A percentile compares a stretch with the other conserved stretches of the same genome.
Conservation (phyloP, 2,888 invertebrate species). For the Osedax fenrisi region DNA sequence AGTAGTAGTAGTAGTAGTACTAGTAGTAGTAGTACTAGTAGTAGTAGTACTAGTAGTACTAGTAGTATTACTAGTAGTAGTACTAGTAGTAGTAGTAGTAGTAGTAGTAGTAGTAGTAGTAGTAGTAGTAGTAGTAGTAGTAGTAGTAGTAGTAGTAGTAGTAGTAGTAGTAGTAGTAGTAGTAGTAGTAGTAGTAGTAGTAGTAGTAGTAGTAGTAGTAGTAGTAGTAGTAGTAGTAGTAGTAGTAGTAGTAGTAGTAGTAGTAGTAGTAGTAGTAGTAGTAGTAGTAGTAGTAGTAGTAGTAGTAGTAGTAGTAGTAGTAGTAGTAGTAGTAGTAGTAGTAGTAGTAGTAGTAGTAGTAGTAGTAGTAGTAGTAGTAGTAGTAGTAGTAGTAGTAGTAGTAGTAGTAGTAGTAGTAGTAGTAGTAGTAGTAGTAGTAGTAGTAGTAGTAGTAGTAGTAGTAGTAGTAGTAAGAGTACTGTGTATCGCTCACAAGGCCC, state of each 20-base stretch:
- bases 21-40: neutral
- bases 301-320: neutral
- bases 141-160: neutral
- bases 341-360: neutral
- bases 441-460: slow-evolving; percentile 8
- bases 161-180: neutral
- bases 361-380: neutral
- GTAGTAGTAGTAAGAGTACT: too few relatives aligned
- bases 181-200: neutral
- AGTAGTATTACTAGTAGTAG: too few relatives aligned
- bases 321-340: slow-evolving; percentile 3
- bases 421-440: slow-evolving; percentile 10
- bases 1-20: neutral
- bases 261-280: slow-evolving; percentile 8
- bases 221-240: neutral
- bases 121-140: neutral
- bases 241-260: neutral
- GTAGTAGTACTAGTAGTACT: too few relatives aligned
- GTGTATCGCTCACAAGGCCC: too few relatives aligned
- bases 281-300: neutral
- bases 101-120: neutral
- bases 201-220: neutral
- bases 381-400: neutral
- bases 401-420: slow-evolving; percentile 3
- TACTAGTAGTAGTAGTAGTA: neutral